Conservation (phyloP, 2,113 vertebrate genomes). For the Tachuris rubrigastra region DNA sequence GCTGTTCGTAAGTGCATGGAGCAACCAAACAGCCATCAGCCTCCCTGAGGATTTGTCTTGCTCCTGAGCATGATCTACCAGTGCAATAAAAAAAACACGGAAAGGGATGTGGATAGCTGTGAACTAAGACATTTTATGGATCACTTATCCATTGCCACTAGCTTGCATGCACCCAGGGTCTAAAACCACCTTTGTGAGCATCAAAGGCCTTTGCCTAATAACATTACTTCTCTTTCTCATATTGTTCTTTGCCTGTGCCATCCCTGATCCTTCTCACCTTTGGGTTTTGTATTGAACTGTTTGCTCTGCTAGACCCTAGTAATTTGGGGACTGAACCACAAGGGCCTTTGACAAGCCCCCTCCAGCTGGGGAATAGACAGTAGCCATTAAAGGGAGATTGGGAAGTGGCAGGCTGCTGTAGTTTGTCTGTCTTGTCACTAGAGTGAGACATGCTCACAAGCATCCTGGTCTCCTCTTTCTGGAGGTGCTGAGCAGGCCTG, state of each 20-base stretch:
- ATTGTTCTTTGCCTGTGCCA: neutral
- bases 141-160: neutral
- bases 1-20: neutral
- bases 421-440: conserved; percentile 54
- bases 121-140: neutral
- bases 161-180: neutral
- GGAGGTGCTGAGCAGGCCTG: neutral
- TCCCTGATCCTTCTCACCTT: neutral
- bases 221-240: neutral
- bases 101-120: neutral
- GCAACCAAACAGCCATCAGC: neutral
- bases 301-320: neutral
- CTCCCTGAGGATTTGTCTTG: neutral
- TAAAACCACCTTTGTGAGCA: neutral
- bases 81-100: neutral
- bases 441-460: conserved; percentile 56
- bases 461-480: neutral
- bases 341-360: neutral
- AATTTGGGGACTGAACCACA: neutral
- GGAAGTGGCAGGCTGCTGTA: conserved; percentile 16
- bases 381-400: neutral
- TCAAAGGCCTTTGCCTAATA: neutral
- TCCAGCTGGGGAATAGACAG: neutral
- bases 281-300: neutral
- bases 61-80: neutral